Percentiles rank a stretch among this genome's conserved stretches.
These are phyloP conservation scores for Python bivittatus DNA, from an alignment of 2,113 vertebrate species.

Conservation along the genomic window DNA sequence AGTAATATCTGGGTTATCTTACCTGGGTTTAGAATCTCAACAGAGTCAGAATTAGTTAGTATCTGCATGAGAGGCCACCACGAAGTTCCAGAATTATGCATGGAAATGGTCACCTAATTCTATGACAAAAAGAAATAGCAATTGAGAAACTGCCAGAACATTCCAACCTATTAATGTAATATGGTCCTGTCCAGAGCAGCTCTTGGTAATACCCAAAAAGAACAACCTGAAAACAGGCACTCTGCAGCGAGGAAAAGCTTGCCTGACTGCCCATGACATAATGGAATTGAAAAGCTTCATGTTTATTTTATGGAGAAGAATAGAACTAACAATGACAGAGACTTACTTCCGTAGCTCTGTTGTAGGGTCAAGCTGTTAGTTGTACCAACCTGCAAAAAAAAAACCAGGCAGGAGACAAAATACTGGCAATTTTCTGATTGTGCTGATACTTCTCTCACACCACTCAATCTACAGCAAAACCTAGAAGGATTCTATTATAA, in stretches of 20 bases:
- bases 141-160: no score
- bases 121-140: no score
- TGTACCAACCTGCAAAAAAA: not conserved
- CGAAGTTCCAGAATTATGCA: not conserved
- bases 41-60: no score
- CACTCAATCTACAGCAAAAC: constrained; percentile 23
- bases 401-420: constrained; percentile 1
- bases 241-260: not conserved
- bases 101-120: not conserved
- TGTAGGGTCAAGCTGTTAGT: not conserved
- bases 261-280: not conserved
- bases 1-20: no score
- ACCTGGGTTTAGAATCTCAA: no score
- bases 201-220: no score
- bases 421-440: constrained; percentile 38
- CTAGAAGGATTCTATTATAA: constrained; percentile 46
- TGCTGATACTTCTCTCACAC: constrained; percentile 42
- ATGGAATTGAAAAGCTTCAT: not conserved
- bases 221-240: no score
- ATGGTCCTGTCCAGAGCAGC: no score
- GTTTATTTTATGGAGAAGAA: no score
- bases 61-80: no score
- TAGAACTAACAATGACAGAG: not conserved
- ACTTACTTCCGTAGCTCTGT: not conserved
- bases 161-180: no score